These are phyloP conservation scores for Porites australiensis DNA, from an alignment of 64 coral and sea anemone genomes.

Conservation along the genomic window DNA sequence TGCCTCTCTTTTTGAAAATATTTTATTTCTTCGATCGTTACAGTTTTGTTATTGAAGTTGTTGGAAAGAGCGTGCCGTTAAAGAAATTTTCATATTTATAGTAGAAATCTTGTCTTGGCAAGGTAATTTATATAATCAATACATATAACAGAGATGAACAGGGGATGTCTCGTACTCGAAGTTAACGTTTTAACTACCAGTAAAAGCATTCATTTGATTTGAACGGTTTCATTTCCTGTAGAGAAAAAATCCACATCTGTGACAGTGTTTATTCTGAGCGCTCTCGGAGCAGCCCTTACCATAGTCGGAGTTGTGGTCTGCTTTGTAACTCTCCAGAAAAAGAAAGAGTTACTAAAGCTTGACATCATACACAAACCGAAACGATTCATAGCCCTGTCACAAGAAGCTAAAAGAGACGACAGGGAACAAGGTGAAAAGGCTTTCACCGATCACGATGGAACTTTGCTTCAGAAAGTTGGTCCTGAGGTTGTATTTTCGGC, in stretches of 20 bases:
- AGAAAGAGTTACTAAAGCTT: slow-evolving; percentile 66
- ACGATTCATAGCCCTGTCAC: slow-evolving; percentile 37
- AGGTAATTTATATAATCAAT: too few species aligned
- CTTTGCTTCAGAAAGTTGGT: neutral
- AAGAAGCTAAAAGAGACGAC: slow-evolving; percentile 1
- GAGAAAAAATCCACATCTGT: slow-evolving; percentile 41
- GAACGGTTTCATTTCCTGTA: neutral
- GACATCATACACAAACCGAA: slow-evolving; percentile 70
- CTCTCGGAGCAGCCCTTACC: slow-evolving; percentile 32
- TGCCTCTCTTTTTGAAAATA: neutral
- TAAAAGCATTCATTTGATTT: neutral
- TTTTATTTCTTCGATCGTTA: too few species aligned
- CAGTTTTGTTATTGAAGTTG: too few species aligned
- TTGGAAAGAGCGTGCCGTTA: too few species aligned
- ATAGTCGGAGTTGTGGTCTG: slow-evolving; percentile 38
- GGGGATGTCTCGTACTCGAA: too few species aligned
- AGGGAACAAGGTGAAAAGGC: neutral
- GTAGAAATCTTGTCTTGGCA: too few species aligned
- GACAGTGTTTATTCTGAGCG: slow-evolving; percentile 54
- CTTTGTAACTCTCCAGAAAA: slow-evolving; percentile 41
- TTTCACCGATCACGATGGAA: neutral
- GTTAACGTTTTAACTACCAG: too few species aligned
- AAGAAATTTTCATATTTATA: too few species aligned
- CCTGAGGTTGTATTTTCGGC: slow-evolving; percentile 52
- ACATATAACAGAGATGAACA: too few species aligned